Percentiles rank a stretch among this genome's conserved stretches.
Conservation (phyloP, 1,140 invertebrate species). For the Heterodera schachtii region DNA sequence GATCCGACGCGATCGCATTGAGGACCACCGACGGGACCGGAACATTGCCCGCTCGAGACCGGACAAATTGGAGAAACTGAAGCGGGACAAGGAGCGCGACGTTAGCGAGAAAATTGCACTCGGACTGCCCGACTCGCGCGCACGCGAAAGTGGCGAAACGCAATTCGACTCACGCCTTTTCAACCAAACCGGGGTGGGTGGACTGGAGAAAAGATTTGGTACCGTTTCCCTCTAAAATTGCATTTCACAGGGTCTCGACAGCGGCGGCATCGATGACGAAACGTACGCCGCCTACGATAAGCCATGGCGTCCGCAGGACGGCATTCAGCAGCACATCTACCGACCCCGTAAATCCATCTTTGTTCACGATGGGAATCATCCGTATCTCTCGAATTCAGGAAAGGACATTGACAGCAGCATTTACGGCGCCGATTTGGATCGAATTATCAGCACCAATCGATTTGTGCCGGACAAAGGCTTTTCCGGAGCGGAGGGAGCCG, state of each 20-base stretch:
- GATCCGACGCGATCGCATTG: slow-evolving; percentile 68
- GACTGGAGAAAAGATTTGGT: not conserved
- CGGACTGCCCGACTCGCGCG: slow-evolving; percentile 76
- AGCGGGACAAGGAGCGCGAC: slow-evolving; percentile 88
- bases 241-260: slow-evolving; percentile 79
- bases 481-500: slow-evolving; percentile 38
- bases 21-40: slow-evolving; percentile 72
- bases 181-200: slow-evolving; percentile 73
- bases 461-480: slow-evolving; percentile 54
- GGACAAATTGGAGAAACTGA: slow-evolving; percentile 81
- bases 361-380: not conserved
- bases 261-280: slow-evolving; percentile 95
- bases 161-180: slow-evolving; percentile 95
- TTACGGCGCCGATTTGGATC: slow-evolving; percentile 54
- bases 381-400: slow-evolving; percentile 34
- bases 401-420: slow-evolving; percentile 45
- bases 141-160: slow-evolving; percentile 72
- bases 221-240: slow-evolving; percentile 24
- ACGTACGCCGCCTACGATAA: slow-evolving; percentile 97
- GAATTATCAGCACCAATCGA: slow-evolving; percentile 48
- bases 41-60: slow-evolving; percentile 90
- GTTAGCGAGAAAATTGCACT: slow-evolving; percentile 98
- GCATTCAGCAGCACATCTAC: slow-evolving; percentile 86
- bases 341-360: slow-evolving; percentile 75
- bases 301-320: slow-evolving; percentile 73